Base-by-base conservation (phyloP, 2,888 invertebrate species). In the Xylota sylvarum region DNA sequence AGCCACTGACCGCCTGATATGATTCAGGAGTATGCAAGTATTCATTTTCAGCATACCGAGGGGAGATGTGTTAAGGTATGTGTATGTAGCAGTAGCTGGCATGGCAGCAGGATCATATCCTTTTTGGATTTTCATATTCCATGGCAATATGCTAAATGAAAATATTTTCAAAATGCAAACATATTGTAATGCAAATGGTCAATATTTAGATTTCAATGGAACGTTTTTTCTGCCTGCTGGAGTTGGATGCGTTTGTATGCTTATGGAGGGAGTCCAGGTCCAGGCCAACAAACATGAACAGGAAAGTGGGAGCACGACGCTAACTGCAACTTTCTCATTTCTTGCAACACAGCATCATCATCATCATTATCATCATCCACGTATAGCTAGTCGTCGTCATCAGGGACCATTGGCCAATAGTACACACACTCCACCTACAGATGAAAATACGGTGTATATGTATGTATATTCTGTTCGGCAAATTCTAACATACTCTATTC, bases 131-230 rank as follows among this genome's bases (percentile, higher is more conserved):
- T 83, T 82, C 76, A 83, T 77, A 81, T 82, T 81, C 67, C 60
- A 48, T 50, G 17, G 65, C 70, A 78, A 83, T 79, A 79, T 79
- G 78, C 60, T 76, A 89, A 90, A 89, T 90, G 89, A 89, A 90
- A 90, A 90, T 90, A 90, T 91, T 90, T 90, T 88, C 83, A 88
- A 89, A 90, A 89, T 88, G 88, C 90, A 89, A 91, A 90, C 90
- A 91, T 90, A 90, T 90, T 91, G 91, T 89, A 90, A 90, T 89
- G 89, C 89, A 90, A 90, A 91, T 90, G 90, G 89, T 90, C 90
- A 90, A 90, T 91, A 90, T 91, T 91, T 90, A 89, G 80, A 85
- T 62, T 76, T 72, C 58, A 72, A 76, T 76, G 76, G 58, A 76
- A 65, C 76, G 76, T 48, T 74, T 84, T 80, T 64, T 76, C 50